Evolutionary conservation across 2,888 invertebrate species (phyloP), one percentile per base, ranked within the genome.

Genomic region (Crioceris asparagi): DNA sequence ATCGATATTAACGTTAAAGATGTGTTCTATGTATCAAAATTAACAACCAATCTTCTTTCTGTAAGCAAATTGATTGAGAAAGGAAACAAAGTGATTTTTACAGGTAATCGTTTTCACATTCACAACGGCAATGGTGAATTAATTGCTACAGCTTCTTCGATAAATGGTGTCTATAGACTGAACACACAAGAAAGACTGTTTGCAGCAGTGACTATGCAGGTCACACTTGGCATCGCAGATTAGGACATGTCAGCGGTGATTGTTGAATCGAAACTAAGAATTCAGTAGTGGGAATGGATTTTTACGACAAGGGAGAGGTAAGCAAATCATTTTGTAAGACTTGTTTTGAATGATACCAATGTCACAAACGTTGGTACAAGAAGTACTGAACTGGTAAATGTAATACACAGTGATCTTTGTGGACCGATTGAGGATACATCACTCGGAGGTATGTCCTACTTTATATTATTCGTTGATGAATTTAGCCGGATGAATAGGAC

Each of bases 101-200:
- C 35, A 17, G 32, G 32, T 21, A 23, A 40, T n/a, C 34, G 45
- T n/a, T 50, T 47, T 32, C 19, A 44, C 15, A 46, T 50, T 29
- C 46, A 38, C 30, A 47, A 50, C 33, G 41, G 14, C 11, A 23
- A 39, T n/a, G 21, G 38, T 11, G 4, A 7, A 5, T 27, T 48
- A 14, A 25, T 50, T 23, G 50, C 44, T 27, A 42, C 40, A 32
- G 50, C 47, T 10, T 12, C 10, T 17, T 39, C 47, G 34, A 32
- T 32, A 7, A 36, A 49, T 36, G 37, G 40, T 39, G 47, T 52
- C 10, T 52, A 49, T 27, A 49, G 40, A 36, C 25, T 51, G 26
- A 46, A 48, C 30, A 32, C 26, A 16, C 11, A 17, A 11, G 12
- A 17, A 18, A 17, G 6, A 14, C 8, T 17, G 30, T 16, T 4